phyloP scores from a whole-genome alignment of 2,888 invertebrate genomes.

The Zygothrica quintamaculata region DNA sequence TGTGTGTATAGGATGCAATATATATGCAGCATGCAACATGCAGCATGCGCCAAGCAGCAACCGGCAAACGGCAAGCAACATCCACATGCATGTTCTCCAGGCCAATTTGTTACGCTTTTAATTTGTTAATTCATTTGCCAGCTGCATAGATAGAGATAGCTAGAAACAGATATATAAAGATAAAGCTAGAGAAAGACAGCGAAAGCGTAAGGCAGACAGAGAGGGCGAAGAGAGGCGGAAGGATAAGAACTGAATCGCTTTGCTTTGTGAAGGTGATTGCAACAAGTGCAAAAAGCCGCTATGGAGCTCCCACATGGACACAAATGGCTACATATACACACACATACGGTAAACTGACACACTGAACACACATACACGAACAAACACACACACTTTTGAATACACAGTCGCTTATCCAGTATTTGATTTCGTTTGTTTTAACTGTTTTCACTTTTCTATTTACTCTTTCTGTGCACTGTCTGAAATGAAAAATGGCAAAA shows the following conservation, averaged over 20 bases:
- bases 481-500: constrained; percentile 68
- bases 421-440: constrained; percentile 72
- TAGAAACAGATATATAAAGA: constrained; percentile 2
- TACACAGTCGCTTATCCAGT: constrained; percentile 37
- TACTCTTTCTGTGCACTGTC: constrained; percentile 27
- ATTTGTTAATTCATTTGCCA: constrained; percentile 76
- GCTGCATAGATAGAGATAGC: constrained; percentile 30
- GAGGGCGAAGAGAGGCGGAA: not conserved
- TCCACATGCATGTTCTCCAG: constrained; percentile 40
- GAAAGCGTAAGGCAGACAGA: no score
- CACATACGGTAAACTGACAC: no score
- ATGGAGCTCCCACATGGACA: constrained; percentile 46
- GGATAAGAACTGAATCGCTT: constrained; percentile 22
- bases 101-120: constrained; percentile 76
- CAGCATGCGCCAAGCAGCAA: constrained; percentile 28
- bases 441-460: constrained; percentile 68
- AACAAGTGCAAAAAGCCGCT: constrained; percentile 55
- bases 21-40: constrained; percentile 33
- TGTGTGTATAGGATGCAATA: no score
- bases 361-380: constrained; percentile 7
- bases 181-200: no score
- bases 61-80: constrained; percentile 42
- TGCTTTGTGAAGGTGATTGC: constrained; percentile 42
- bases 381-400: constrained; percentile 20
- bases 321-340: constrained; percentile 2